Evolutionary conservation across 1,140 invertebrate species (phyloP), one percentile per base, ranked within the genome.

Genomic region (Megalopta genalis): DNA sequence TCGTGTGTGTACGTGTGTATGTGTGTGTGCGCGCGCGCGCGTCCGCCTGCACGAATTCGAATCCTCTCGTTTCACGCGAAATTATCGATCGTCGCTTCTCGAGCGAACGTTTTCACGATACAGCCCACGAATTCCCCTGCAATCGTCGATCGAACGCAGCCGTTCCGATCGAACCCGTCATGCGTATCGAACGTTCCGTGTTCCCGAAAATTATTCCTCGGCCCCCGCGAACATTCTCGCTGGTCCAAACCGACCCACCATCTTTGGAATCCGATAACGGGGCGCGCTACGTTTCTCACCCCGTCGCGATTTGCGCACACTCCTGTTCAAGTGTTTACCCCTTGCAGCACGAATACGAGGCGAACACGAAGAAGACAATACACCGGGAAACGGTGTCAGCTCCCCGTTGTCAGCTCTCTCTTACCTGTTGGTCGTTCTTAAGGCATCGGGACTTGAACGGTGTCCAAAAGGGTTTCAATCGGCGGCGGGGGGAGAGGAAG

Each of bases 251-350:
- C n/a, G n/a, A 25, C 39, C 65, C 74, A 76, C 74, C 74, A 76
- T 76, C 74, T 76, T 76, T 76, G 65, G 54, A 60, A 25, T 9
- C 23, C 54, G 25, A 69, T 60, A 69, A 76, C 74, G 25, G 54
- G 54, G 54, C 74, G 73, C 12, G 49, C 74, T 39, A 69, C 65
- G 69, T 76, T 76, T 69, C 39, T 52, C 74, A 76, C 65, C 74
- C 64, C 54, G 37, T 57, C 25, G 21, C 64, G 52, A 69, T 76
- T 76, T 76, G 74, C 74, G 74, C 74, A 76, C 65, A 69, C 74
- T 76, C 74, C 52, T 4, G 37, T 7, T 67, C 49, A 64, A 76
- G 73, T 76, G 65, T 76, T 76, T 76, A 76, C 65, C 65, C 73
- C 52, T 57, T 57, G 72, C n/a, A 57, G 8, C 32, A 69, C 65